Evolutionary conservation across 2,113 vertebrate species (phyloP).

Genomic region (Sisor rabdophorus): DNA sequence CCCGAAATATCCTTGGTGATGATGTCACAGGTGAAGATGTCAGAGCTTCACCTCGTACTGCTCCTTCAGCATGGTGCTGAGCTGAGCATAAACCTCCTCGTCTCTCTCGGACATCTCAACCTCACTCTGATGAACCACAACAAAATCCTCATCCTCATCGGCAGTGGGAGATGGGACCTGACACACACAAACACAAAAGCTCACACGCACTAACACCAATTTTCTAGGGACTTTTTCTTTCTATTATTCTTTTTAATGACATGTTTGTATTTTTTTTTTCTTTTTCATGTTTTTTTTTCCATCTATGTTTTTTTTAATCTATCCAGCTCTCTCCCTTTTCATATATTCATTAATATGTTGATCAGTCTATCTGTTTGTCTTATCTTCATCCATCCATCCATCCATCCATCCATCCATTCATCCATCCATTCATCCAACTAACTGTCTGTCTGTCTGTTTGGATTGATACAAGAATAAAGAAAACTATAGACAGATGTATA

Average conservation of each 20-base stretch:
- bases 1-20: background rate
- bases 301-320: no score
- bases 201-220: background rate
- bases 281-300: no score
- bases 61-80: slow-evolving; percentile 83
- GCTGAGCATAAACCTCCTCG: slow-evolving; percentile 82
- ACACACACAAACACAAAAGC: background rate
- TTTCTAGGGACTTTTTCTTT: no score
- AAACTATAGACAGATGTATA: no score
- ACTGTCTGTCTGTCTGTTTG: no score
- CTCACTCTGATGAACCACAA: slow-evolving; percentile 88
- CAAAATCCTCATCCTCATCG: slow-evolving; percentile 89
- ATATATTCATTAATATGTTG: no score
- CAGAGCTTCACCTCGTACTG: slow-evolving; percentile 77
- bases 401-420: background rate
- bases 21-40: background rate
- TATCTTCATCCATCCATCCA: background rate
- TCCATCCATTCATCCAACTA: background rate
- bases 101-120: slow-evolving; percentile 81
- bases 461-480: no score
- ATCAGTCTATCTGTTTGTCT: no score
- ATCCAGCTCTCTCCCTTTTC: no score
- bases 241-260: no score
- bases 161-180: slow-evolving; percentile 88
- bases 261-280: background rate